Conservation (phyloP, 1,140 invertebrate species). For the Diorhabda carinulata region DNA sequence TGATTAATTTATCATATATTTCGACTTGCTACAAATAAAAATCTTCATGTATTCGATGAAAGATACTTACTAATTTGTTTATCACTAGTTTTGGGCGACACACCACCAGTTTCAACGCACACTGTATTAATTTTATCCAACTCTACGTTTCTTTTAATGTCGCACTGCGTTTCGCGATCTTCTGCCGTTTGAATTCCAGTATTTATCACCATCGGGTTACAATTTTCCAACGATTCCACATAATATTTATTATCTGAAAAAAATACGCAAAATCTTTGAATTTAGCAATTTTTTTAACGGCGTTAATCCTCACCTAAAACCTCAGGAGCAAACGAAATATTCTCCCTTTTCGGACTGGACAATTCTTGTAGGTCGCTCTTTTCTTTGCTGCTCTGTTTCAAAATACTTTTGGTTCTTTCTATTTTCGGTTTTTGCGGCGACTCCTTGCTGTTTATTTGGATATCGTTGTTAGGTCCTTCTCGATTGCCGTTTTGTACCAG, state of each 20-base stretch:
- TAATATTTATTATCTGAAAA: not conserved
- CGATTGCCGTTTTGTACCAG: conserved; percentile 21
- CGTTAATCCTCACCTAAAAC: conserved; percentile 7
- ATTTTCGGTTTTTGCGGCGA: conserved; percentile 27
- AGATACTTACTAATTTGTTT: conserved; percentile 10
- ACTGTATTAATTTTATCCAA: conserved; percentile 23
- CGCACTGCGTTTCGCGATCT: conserved; percentile 28
- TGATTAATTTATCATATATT: no score
- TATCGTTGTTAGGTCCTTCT: conserved; percentile 3
- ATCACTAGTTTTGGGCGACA: conserved; percentile 6
- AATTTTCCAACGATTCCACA: not conserved
- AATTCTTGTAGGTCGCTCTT: conserved; percentile 26
- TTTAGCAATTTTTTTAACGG: not conserved
- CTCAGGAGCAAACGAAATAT: conserved; percentile 41
- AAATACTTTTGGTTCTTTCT: conserved; percentile 44
- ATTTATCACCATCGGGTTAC: conserved; percentile 12
- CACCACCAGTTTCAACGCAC: not conserved
- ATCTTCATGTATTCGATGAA: no score
- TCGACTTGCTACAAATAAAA: no score
- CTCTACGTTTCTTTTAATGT: conserved; percentile 31
- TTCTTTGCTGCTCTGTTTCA: conserved; percentile 45
- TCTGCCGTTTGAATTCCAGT: conserved; percentile 7
- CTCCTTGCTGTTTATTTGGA: conserved; percentile 12
- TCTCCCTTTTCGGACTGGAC: conserved; percentile 42
- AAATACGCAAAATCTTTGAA: not conserved